Percentiles rank a stretch among this genome's conserved stretches.
phyloP scores from a whole-genome alignment of 2,797 vertebrate genomes.

The Florisuga fusca region DNA sequence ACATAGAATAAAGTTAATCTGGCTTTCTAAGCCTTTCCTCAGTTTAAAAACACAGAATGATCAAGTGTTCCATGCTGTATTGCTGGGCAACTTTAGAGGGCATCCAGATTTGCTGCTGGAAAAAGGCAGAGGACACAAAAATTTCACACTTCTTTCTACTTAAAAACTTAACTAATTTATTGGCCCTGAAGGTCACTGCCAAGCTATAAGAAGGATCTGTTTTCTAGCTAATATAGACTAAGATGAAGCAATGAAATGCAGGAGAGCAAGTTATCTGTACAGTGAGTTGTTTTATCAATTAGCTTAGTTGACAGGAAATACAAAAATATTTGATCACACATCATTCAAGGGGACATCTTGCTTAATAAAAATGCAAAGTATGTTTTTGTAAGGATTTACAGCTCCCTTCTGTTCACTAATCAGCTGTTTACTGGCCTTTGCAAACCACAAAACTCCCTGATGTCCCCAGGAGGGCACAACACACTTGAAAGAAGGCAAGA shows the following conservation, averaged over 20 bases:
- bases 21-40: background rate
- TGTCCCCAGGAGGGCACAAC: conserved; percentile 13
- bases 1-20: background rate
- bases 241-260: background rate
- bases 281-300: background rate
- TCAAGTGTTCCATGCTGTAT: background rate
- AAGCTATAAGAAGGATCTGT: background rate
- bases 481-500: conserved; percentile 30
- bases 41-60: background rate
- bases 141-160: background rate
- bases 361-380: conserved; percentile 57
- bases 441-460: conserved; percentile 37
- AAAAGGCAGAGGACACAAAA: conserved; percentile 13
- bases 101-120: background rate
- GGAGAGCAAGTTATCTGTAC: background rate
- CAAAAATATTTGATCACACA: conserved; percentile 22
- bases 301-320: conserved; percentile 39
- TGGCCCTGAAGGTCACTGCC: conserved; percentile 2
- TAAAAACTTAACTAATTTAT: background rate
- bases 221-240: background rate
- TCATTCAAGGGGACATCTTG: conserved; percentile 38
- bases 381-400: conserved; percentile 53
- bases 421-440: conserved; percentile 48
- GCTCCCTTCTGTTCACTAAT: conserved; percentile 50
- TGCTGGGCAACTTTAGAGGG: background rate